Conservation (phyloP, 2,888 invertebrate genomes). For the Acleris cristana region DNA sequence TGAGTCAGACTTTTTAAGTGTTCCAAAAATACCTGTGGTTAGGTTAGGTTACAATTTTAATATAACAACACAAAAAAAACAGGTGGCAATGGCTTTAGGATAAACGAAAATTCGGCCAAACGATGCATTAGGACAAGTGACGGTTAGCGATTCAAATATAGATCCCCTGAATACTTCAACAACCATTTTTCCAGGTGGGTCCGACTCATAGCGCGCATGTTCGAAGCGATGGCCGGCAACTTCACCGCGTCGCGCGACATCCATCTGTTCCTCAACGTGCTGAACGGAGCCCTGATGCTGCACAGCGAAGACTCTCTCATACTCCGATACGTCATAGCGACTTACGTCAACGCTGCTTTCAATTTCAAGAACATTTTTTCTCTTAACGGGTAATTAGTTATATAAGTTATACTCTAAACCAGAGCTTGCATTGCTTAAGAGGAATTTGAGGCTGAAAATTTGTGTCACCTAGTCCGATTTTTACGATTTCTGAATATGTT, state of each 20-base stretch:
- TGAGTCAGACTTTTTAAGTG: too few relatives aligned
- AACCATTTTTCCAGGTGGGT: slow-evolving; percentile 90
- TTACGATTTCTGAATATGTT: too few relatives aligned
- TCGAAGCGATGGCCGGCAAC: slow-evolving; percentile 98
- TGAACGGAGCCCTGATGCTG: slow-evolving; percentile 97
- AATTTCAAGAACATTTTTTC: slow-evolving; percentile 99
- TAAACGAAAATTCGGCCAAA: too few relatives aligned
- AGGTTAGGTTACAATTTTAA: too few relatives aligned
- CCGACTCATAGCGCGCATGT: slow-evolving; percentile 97
- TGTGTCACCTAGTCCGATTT: too few relatives aligned
- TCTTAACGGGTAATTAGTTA: slow-evolving; percentile 90
- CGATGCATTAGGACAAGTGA: too few relatives aligned
- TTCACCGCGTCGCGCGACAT: slow-evolving; percentile 98
- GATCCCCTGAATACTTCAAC: background rate
- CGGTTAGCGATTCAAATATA: too few relatives aligned
- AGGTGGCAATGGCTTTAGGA: too few relatives aligned
- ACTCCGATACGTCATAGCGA: slow-evolving; percentile 97
- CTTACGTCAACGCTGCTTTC: slow-evolving; percentile 98
- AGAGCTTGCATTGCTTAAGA: too few relatives aligned
- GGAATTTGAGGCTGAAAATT: too few relatives aligned
- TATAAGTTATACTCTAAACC: slow-evolving; percentile 41
- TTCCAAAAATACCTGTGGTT: too few relatives aligned
- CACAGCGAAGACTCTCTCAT: slow-evolving; percentile 99
- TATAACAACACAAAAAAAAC: too few relatives aligned
- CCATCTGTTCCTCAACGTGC: slow-evolving; percentile 97